phyloP scores from a whole-genome alignment of 2,888 invertebrate genomes.

The Nebria salina region DNA sequence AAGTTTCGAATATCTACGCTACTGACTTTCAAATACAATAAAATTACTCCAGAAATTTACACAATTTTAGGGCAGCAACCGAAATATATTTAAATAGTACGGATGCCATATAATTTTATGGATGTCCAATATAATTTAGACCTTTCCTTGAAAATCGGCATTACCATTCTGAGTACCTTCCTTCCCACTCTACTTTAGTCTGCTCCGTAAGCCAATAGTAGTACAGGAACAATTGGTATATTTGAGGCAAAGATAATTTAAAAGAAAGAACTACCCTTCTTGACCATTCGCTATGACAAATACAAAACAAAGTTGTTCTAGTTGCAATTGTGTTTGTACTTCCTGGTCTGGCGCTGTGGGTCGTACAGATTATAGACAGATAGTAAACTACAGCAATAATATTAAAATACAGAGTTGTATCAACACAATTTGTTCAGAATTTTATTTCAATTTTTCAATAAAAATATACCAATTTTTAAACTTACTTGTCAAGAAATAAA shows the following conservation, averaged over 20 bases:
- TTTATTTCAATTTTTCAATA: too few species aligned
- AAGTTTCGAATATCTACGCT: too few species aligned
- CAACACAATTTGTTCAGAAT: too few species aligned
- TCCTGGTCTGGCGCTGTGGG: constrained; percentile 33
- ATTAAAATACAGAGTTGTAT: constrained; percentile 1
- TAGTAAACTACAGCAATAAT: constrained; percentile 3
- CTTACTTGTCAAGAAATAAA: too few species aligned
- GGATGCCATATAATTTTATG: constrained; percentile 8
- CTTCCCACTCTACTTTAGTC: too few species aligned
- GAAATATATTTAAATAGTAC: not conserved
- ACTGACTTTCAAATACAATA: too few species aligned
- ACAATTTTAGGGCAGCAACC: not conserved
- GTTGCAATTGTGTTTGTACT: constrained; percentile 17
- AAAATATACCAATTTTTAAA: too few species aligned
- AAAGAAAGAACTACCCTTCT: not conserved
- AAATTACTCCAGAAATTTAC: not conserved
- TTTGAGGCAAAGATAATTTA: too few species aligned
- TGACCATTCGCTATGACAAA: not conserved
- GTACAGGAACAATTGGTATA: too few species aligned
- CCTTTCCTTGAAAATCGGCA: constrained; percentile 2
- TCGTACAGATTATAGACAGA: not conserved
- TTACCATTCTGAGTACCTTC: not conserved
- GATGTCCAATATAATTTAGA: constrained; percentile 9
- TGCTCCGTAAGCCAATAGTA: too few species aligned
- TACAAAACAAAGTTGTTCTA: constrained; percentile 15